Evolutionary conservation across 2,797 vertebrate genomes (phyloP).

Genomic region (Euphonia xanthogaster): DNA sequence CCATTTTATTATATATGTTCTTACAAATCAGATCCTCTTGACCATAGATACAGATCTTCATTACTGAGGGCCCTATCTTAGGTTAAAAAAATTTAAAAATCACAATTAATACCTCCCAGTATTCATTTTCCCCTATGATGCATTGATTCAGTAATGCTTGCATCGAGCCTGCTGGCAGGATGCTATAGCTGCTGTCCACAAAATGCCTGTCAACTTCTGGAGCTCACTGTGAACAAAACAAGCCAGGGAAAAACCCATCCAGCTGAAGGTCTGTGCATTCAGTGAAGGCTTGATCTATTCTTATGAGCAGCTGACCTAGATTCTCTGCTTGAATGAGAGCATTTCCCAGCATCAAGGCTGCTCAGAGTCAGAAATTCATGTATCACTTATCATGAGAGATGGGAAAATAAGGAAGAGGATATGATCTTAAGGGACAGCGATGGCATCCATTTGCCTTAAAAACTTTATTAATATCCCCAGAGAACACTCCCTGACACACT

Average conservation of each 20-base stretch:
- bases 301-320: conserved; percentile 68
- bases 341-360: conserved; percentile 25
- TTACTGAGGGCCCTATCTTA: not conserved
- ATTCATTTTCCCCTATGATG: not conserved
- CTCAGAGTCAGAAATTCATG: conserved; percentile 29
- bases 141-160: not conserved
- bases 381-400: not conserved
- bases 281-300: conserved; percentile 34
- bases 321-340: conserved; percentile 59
- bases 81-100: not conserved
- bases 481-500: not conserved
- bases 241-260: not conserved
- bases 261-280: not conserved
- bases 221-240: not conserved
- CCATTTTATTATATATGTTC: not conserved
- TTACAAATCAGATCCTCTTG: not conserved
- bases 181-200: not conserved
- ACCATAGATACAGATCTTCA: not conserved
- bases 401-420: not conserved
- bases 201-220: not conserved
- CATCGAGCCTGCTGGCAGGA: not conserved
- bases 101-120: not conserved
- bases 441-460: not conserved
- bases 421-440: not conserved
- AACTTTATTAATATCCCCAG: not conserved